Percentiles rank a stretch among this genome's conserved stretches.
phyloP scores from a whole-genome alignment of 2,888 invertebrate genomes.

The Agrotis segetum region DNA sequence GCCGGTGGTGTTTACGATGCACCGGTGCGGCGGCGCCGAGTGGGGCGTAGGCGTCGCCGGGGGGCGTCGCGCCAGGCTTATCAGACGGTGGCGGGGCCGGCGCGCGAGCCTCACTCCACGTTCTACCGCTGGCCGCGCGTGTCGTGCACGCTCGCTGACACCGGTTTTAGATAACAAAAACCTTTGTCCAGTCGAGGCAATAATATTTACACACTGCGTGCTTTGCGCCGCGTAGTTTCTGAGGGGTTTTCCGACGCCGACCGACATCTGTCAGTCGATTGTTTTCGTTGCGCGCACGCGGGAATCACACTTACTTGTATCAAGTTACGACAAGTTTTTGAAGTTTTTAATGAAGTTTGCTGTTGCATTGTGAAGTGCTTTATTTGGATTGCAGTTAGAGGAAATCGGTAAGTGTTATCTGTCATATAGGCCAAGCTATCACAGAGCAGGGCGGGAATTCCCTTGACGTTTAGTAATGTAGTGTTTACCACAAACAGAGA shows the following conservation, averaged over 20 bases:
- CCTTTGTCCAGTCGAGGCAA: slow-evolving; percentile 90
- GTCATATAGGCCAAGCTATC: slow-evolving; percentile 28
- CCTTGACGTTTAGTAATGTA: slow-evolving; percentile 43
- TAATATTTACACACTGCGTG: slow-evolving; percentile 88
- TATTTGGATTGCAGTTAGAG: slow-evolving; percentile 87
- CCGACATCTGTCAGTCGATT: slow-evolving; percentile 86
- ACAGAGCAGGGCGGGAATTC: slow-evolving; percentile 34
- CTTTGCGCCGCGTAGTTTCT: slow-evolving; percentile 84
- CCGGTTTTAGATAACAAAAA: slow-evolving; percentile 89
- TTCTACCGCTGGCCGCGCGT: slow-evolving; percentile 87
- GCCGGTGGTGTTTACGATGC: slow-evolving; percentile 86
- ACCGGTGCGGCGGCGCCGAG: slow-evolving; percentile 84
- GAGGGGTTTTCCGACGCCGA: slow-evolving; percentile 88
- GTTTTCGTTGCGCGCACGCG: slow-evolving; percentile 88
- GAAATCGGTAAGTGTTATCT: slow-evolving; percentile 79
- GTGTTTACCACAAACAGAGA: slow-evolving; percentile 31
- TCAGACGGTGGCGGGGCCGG: slow-evolving; percentile 90
- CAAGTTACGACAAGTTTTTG: slow-evolving; percentile 87
- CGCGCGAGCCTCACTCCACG: slow-evolving; percentile 90
- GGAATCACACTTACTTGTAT: slow-evolving; percentile 79
- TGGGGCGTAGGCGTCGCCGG: slow-evolving; percentile 90
- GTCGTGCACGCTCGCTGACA: slow-evolving; percentile 83
- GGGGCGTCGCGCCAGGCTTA: slow-evolving; percentile 91
- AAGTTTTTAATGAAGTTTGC: slow-evolving; percentile 73
- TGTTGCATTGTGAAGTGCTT: slow-evolving; percentile 78